These are phyloP conservation scores for Hermaeophaga mercurialis DNA, from an alignment of 2,888 invertebrate genomes.

Conservation along the genomic window DNA sequence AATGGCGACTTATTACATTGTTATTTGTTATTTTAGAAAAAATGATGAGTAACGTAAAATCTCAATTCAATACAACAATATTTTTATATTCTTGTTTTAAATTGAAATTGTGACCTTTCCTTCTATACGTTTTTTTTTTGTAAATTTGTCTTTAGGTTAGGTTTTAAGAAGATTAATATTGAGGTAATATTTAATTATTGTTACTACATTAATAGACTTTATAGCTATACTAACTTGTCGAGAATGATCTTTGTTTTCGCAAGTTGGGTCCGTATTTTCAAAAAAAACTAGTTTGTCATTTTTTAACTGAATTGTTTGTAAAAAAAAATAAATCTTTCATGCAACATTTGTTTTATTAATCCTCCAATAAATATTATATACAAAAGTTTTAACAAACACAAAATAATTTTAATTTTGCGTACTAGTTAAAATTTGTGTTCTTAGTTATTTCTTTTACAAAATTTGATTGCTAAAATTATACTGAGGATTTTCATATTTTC, in stretches of 20 bases:
- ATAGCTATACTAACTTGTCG: slow-evolving; percentile 40
- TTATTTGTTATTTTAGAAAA: slow-evolving; percentile 24
- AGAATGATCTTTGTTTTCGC: slow-evolving; percentile 33
- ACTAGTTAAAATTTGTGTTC: too few relatives aligned
- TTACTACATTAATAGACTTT: slow-evolving; percentile 50
- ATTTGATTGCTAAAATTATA: too few relatives aligned
- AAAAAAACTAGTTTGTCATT: slow-evolving; percentile 39
- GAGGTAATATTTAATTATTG: slow-evolving; percentile 48
- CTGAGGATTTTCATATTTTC: too few relatives aligned
- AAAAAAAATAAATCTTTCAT: slow-evolving; percentile 30
- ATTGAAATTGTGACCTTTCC: neutral
- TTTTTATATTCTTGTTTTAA: too few relatives aligned
- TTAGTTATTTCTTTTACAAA: too few relatives aligned
- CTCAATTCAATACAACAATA: too few relatives aligned
- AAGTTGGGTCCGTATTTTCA: slow-evolving; percentile 33
- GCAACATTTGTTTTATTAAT: neutral
- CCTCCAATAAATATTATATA: neutral
- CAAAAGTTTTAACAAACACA: too few relatives aligned
- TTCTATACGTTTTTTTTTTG: slow-evolving; percentile 20
- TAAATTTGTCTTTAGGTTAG: slow-evolving; percentile 34
- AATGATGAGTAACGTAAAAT: slow-evolving; percentile 16
- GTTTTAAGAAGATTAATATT: slow-evolving; percentile 36
- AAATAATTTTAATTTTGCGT: too few relatives aligned
- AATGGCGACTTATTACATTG: slow-evolving; percentile 15
- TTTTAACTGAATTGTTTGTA: slow-evolving; percentile 40